phyloP scores from a whole-genome alignment of 1,140 invertebrate species.

The Cepaea nemoralis region DNA sequence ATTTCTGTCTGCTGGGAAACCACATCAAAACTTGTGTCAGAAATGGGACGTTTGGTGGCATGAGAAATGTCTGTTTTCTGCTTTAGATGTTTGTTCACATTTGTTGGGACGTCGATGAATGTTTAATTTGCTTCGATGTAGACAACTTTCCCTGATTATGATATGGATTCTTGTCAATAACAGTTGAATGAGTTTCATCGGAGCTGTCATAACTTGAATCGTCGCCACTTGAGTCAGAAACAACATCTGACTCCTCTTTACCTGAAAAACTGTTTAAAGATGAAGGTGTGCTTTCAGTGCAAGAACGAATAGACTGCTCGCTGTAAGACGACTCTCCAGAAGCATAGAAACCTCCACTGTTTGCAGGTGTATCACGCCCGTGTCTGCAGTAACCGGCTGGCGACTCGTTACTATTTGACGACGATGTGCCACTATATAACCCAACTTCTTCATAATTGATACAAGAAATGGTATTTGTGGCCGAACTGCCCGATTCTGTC shows the following conservation, averaged over 20 bases:
- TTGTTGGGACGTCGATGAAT: not conserved
- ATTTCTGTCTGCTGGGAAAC: no score
- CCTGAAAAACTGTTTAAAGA: not conserved
- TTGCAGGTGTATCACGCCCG: no score
- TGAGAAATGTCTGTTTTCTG: no score
- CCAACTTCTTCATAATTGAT: not conserved
- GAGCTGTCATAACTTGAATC: not conserved
- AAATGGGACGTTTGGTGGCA: no score
- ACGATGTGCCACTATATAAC: not conserved
- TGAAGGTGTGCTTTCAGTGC: not conserved
- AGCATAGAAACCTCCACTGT: not conserved
- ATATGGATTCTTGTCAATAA: not conserved
- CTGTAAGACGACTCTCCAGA: not conserved
- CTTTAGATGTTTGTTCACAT: no score
- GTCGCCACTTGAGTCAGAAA: not conserved
- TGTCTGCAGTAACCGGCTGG: no score
- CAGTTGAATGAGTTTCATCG: not conserved
- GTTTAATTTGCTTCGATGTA: not conserved
- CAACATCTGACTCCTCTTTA: not conserved
- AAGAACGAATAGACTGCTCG: not conserved
- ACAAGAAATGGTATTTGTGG: not conserved
- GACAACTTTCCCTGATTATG: not conserved
- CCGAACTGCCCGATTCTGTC: not conserved
- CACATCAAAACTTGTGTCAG: no score
- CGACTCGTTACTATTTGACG: no score